Evolutionary conservation across 1,140 invertebrate genomes (phyloP).

Genomic region (Anastrepha ludens): DNA sequence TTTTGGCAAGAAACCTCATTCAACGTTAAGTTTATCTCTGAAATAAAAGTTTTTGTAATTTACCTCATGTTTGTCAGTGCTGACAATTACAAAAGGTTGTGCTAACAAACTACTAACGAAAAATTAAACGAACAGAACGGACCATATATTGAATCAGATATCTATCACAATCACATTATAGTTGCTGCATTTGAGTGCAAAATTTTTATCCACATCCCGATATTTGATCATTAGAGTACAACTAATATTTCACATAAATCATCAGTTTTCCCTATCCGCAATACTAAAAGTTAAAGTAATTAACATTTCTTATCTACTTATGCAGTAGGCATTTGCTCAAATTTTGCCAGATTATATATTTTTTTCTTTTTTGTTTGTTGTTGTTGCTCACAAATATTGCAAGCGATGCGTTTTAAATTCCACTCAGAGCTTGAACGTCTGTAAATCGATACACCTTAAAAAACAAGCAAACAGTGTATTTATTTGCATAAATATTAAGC

Average conservation of each 20-base stretch:
- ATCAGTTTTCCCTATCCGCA: not conserved
- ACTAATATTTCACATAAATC: not conserved
- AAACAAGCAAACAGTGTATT: not conserved
- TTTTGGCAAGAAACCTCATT: too few species aligned
- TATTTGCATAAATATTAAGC: conserved; percentile 33
- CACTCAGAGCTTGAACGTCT: not conserved
- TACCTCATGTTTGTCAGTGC: too few species aligned
- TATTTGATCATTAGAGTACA: too few species aligned
- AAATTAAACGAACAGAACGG: too few species aligned
- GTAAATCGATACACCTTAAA: conserved; percentile 17
- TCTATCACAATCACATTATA: too few species aligned
- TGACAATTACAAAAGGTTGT: too few species aligned
- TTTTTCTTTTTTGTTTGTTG: not conserved
- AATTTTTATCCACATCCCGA: too few species aligned
- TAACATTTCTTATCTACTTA: not conserved
- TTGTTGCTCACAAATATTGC: not conserved
- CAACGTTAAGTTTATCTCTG: too few species aligned
- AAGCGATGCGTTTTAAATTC: conserved; percentile 16
- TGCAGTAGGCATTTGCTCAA: not conserved
- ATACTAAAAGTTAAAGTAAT: not conserved
- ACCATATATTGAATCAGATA: too few species aligned
- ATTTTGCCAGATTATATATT: not conserved
- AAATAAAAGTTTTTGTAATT: too few species aligned
- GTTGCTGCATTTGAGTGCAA: too few species aligned
- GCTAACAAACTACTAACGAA: too few species aligned